Base-by-base conservation (phyloP, 2,797 vertebrate genomes). In the Trichosurus vulpecula region DNA sequence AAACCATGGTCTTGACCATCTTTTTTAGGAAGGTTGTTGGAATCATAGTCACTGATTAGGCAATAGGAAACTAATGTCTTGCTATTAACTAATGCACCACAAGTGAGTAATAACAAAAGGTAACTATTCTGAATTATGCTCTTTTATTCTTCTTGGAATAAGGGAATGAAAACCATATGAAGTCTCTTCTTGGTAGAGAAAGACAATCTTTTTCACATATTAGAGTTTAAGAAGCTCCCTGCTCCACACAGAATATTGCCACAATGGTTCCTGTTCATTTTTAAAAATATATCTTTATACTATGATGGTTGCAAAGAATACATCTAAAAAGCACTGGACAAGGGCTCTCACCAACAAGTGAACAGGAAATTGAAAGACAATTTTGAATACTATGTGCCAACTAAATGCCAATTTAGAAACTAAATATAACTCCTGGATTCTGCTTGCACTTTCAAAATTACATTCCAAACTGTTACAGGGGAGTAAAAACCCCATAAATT, bases 311-410 rank as follows among this genome's bases (percentile, higher is more conserved):
- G 31, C 11, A 96, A 96, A 58, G 74, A 9, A 29, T 95, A 31
- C 90, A 92, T 96, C 95, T 95, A 95, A 96, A 97, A 97, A 92
- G 97, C 5, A 10, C 94, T 95, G 52, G 54, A 27, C 12, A 97
- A 95, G 74, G 52, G 54, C 94, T 53, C 27, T 41, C 91, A 47
- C 54, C 92, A 54, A 97, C 95, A 92, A 35, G 96, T 53, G n/a
- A 98, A 97, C 93, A 97, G 91, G 94, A 97, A 98, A 97, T 1
- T 95, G 91, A 98, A 98, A 97, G 54, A 93, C 35, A 97, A 95
- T 95, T 97, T 93, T 96, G 87, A 97, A 95, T 96, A 95, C 29
- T 56, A 35, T 91, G 5, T 3, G 97, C 6, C 95, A 97, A 94
- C 30, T 96, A 97, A 98, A 97, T 41, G 1, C 8, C 54, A 96